phyloP scores from a whole-genome alignment of 2,888 invertebrate species.

The Drosophila dives region DNA sequence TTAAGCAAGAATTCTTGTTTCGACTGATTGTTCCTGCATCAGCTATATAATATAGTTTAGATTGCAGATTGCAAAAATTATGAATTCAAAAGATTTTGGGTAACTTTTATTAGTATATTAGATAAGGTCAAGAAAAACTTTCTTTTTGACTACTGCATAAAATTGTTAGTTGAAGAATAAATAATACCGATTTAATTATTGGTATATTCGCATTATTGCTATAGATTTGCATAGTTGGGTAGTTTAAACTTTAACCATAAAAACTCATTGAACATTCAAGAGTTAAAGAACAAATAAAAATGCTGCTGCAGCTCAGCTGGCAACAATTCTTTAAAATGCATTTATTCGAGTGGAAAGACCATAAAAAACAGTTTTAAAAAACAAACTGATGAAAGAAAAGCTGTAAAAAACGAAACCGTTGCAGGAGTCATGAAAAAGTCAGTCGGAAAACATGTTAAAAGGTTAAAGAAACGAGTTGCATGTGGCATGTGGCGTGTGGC shows the following conservation, averaged over 20 bases:
- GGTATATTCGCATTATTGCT: background rate
- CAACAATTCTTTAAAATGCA: background rate
- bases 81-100: background rate
- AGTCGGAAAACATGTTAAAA: conserved; percentile 30
- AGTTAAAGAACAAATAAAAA: background rate
- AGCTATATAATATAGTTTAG: background rate
- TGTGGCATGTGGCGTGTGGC: conserved; percentile 21
- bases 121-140: background rate
- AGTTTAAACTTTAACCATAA: background rate
- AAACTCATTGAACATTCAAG: background rate
- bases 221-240: background rate
- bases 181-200: background rate
- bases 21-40: background rate
- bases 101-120: background rate
- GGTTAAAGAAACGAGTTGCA: conserved; percentile 16
- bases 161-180: background rate
- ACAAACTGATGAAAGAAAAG: background rate
- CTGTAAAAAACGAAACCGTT: background rate
- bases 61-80: conserved; percentile 1
- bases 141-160: too few relatives aligned
- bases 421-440: conserved; percentile 13
- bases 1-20: background rate
- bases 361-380: background rate
- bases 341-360: background rate
- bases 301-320: background rate